Base-by-base conservation (phyloP, 2,113 vertebrate genomes). In the Arenaria interpres region DNA sequence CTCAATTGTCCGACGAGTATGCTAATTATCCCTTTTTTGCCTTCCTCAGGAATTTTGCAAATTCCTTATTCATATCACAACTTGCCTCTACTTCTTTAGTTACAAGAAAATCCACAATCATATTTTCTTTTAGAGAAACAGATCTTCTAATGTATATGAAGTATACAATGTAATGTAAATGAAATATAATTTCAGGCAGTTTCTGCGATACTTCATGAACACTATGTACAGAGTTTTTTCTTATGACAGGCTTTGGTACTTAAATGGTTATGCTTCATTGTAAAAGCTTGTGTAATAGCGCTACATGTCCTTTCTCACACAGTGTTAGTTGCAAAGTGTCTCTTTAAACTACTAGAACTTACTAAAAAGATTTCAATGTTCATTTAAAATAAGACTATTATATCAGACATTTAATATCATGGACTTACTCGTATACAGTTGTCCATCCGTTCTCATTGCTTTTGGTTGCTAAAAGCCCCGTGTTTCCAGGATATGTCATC, bases 391-490 rank as follows among this genome's bases (percentile, higher is more conserved):
- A 7, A 6, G 3, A 3, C 7, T 68, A 35, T 83, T 67, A 75
- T 12, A 80, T 45, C 63, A 83, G 67, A 37, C 24, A 75, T 62
- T 89, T 89, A 59, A 91, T 23, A 46, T 50, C 22, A 15, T 2
- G 43, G 74, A 98, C 99, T 99, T 98, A 99, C 99, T 99, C 99
- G 87, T 99, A 99, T 90, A 99, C 99, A 9, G 99, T 99, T 28
- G 99, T 99, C 99, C 99, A 99, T 87, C 99, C 99, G 33, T 99
- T 99, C 96, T 99, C 99, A 53, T 99, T 99, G 39, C 99, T 99
- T 98, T 99, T 99, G 94, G 99, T 99, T 88, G 99, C 98, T 92
- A 99, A 98, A 97, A 99, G 99, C 92, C 99, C 99, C 0, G 98
- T 99, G 97, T 99, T 99, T 83, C 99, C 99, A 62, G 99, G 99